Conservation (phyloP, 2,888 invertebrate species). For the Drosophila cognata region DNA sequence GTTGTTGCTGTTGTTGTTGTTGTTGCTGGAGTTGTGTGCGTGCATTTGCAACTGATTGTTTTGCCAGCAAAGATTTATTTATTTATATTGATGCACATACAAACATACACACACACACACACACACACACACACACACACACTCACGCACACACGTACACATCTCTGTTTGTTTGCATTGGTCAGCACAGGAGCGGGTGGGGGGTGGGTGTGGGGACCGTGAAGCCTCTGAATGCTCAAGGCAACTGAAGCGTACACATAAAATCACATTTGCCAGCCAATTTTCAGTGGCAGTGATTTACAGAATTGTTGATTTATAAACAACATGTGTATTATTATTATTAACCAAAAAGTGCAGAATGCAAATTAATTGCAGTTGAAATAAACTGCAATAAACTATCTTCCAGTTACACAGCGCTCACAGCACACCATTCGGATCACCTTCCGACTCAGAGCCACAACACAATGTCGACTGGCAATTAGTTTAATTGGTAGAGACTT, state of each 20-base stretch:
- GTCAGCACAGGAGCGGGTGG: slow-evolving; percentile 2
- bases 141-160: slow-evolving; percentile 1
- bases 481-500: slow-evolving; percentile 49
- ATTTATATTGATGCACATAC: slow-evolving; percentile 72
- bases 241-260: slow-evolving; percentile 72
- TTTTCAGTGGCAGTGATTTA: slow-evolving; percentile 67
- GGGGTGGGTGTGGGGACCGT: background rate
- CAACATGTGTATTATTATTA: slow-evolving; percentile 76
- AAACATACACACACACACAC: slow-evolving; percentile 10
- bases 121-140: slow-evolving; percentile 9
- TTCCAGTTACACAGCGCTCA: slow-evolving; percentile 5
- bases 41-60: slow-evolving; percentile 77
- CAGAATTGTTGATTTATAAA: slow-evolving; percentile 75
- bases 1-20: slow-evolving; percentile 7
- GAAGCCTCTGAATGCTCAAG: slow-evolving; percentile 68
- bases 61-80: slow-evolving; percentile 79
- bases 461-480: slow-evolving; percentile 41
- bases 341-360: slow-evolving; percentile 61
- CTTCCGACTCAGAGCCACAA: slow-evolving; percentile 7
- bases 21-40: slow-evolving; percentile 51
- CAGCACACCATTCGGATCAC: background rate
- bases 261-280: slow-evolving; percentile 70
- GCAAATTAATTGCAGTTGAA: slow-evolving; percentile 60
- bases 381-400: slow-evolving; percentile 45
- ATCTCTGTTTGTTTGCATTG: slow-evolving; percentile 62